Conservation (phyloP, 2,888 invertebrate genomes). For the Drosophila engyochracea region DNA sequence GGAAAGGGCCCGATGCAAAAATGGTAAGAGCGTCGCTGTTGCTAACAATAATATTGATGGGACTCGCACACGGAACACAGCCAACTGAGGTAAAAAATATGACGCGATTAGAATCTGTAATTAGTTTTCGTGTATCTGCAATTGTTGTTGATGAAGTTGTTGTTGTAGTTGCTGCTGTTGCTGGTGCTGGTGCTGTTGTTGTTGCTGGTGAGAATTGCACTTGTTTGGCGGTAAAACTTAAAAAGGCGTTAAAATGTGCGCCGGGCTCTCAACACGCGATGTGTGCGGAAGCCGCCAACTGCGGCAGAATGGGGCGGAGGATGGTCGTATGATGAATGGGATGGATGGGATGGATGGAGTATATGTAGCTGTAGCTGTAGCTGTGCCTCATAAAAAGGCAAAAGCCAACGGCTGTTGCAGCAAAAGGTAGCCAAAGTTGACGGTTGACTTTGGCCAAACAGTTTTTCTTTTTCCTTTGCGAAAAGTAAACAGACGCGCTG, state of each 20-base stretch:
- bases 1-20: slow-evolving; percentile 12
- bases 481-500: slow-evolving; percentile 46
- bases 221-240: slow-evolving; percentile 80
- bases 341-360: slow-evolving; percentile 43
- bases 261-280: slow-evolving; percentile 70
- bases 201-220: slow-evolving; percentile 74
- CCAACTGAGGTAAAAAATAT: slow-evolving; percentile 65
- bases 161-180: slow-evolving; percentile 27
- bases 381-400: slow-evolving; percentile 37
- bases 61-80: slow-evolving; percentile 74
- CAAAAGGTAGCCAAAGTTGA: slow-evolving; percentile 50
- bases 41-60: slow-evolving; percentile 75
- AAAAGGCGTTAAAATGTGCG: slow-evolving; percentile 82
- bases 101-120: slow-evolving; percentile 84
- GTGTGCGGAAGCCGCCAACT: slow-evolving; percentile 58
- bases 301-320: slow-evolving; percentile 25
- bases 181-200: slow-evolving; percentile 15
- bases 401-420: slow-evolving; percentile 5
- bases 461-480: slow-evolving; percentile 26
- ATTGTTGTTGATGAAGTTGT: slow-evolving; percentile 68
- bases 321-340: slow-evolving; percentile 55
- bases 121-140: slow-evolving; percentile 82
- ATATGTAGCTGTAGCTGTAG: slow-evolving; percentile 10
- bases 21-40: not conserved
- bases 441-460: slow-evolving; percentile 60